Conservation (phyloP, 2,797 vertebrate genomes). For the Bufotes viridis region DNA sequence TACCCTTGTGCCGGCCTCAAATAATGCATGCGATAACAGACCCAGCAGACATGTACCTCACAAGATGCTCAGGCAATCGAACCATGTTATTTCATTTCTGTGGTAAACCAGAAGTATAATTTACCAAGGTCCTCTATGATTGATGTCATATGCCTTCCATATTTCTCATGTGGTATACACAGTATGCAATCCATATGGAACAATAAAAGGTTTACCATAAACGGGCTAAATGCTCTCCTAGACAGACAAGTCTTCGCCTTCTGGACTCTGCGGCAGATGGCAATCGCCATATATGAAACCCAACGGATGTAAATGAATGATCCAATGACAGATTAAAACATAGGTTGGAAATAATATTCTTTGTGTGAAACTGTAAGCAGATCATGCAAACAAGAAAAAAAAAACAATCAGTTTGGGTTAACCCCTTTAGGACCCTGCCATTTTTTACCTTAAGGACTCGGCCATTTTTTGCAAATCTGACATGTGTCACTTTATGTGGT, state of each 20-base stretch:
- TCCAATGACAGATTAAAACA: too few relatives aligned
- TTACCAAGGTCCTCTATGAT: conserved; percentile 17
- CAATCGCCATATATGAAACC: not conserved
- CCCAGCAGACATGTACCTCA: conserved; percentile 22
- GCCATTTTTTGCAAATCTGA: too few relatives aligned
- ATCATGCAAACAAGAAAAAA: too few relatives aligned
- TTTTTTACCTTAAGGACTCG: too few relatives aligned
- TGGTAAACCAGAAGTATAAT: conserved; percentile 39
- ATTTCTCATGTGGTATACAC: conserved; percentile 27
- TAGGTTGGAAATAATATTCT: too few relatives aligned
- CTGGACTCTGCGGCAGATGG: too few relatives aligned
- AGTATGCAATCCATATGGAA: conserved; percentile 5
- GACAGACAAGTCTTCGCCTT: too few relatives aligned
- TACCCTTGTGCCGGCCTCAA: not conserved
- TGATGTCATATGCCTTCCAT: conserved; percentile 20
- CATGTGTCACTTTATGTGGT: too few relatives aligned
- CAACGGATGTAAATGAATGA: not conserved
- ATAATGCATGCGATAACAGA: conserved; percentile 32
- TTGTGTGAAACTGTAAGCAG: too few relatives aligned
- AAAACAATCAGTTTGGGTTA: too few relatives aligned
- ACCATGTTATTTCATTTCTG: conserved; percentile 27
- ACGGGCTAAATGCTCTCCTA: not conserved
- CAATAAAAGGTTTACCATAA: conserved; percentile 2
- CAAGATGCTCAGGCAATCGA: conserved; percentile 29
- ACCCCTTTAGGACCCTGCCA: too few relatives aligned